Evolutionary conservation across 2,113 vertebrate species (phyloP), one percentile per base, ranked within the genome.

Genomic region (Pipa parva): DNA sequence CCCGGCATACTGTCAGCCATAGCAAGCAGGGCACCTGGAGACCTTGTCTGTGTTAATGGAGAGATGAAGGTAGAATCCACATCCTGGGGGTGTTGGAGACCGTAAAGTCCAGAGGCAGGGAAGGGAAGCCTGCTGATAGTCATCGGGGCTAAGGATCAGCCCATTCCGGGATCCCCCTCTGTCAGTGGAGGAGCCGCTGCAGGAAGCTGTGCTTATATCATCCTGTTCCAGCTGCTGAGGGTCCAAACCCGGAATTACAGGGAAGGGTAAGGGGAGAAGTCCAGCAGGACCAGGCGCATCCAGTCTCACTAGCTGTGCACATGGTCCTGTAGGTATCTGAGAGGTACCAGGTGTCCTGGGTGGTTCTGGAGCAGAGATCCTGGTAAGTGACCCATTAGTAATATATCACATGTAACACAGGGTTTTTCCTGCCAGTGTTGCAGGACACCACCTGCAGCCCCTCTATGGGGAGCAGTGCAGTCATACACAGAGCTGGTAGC

Each of bases 181-280:
- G 37, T n/a, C 31, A 51, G 39, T 27, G 54, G 55, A 55, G 20
- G 13, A 20, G 36, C 36, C 8, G 12, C 42, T 37, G 29, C 15
- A 49, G 12, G 18, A 28, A 4, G 29, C 17, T 59, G 29, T 56
- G 28, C 9, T 15, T 56, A 27, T 31, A 11, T 29, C 25, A 15
- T 29, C 20, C 17, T 24, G 18, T 48, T 50, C 45, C 64, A 67
- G 63, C 42, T 67, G 63, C 50, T 49, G 63, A 52, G 31, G 51
- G 48, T n/a, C 3, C 33, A 42, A 66, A 17, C 18, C 26, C 54
- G 15, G 37, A 58, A 58, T 58, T 67, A 67, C 39, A 2, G 21
- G n/a, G n/a, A n/a, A 36, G 33, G 6, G 33, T 7, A 7, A 36
- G 1, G 15, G n/a, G 5, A 15, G 24, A 11, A 18, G 42, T 46